Percentiles rank a stretch among this genome's conserved stretches.
Evolutionary conservation across 2,888 invertebrate species (phyloP).

Genomic region (Parnassius smintheus): DNA sequence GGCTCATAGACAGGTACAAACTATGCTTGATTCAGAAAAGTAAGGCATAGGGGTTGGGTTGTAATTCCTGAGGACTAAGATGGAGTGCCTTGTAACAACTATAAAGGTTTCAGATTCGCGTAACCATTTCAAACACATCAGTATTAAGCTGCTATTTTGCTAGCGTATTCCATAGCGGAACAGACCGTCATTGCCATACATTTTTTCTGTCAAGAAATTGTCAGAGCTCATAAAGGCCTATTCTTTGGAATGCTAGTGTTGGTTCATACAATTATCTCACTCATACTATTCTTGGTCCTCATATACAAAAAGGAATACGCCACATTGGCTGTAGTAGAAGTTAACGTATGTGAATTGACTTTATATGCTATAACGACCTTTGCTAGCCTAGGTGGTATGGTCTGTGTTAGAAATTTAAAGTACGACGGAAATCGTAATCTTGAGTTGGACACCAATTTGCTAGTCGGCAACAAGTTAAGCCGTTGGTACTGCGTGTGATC

Average conservation of each 20-base stretch:
- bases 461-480: conserved; percentile 82
- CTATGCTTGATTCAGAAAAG: too few relatives aligned
- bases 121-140: too few relatives aligned
- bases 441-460: conserved; percentile 93
- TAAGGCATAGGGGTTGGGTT: too few relatives aligned
- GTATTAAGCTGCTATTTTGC: too few relatives aligned
- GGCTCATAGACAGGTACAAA: too few relatives aligned
- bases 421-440: conserved; percentile 91
- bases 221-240: conserved; percentile 89
- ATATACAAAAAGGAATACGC: conserved; percentile 90
- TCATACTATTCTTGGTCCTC: conserved; percentile 94
- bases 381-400: conserved; percentile 93
- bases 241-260: conserved; percentile 94
- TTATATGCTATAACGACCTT: conserved; percentile 92
- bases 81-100: too few relatives aligned
- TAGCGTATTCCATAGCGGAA: too few relatives aligned
- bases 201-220: too few relatives aligned
- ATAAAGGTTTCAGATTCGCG: too few relatives aligned
- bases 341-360: conserved; percentile 93
- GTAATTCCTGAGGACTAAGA: too few relatives aligned
- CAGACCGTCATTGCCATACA: too few relatives aligned
- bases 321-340: conserved; percentile 91
- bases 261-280: conserved; percentile 93
- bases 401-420: conserved; percentile 91
- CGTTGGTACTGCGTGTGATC: too few relatives aligned